phyloP scores from a whole-genome alignment of 2,113 vertebrate species.

The Equus przewalskii region DNA sequence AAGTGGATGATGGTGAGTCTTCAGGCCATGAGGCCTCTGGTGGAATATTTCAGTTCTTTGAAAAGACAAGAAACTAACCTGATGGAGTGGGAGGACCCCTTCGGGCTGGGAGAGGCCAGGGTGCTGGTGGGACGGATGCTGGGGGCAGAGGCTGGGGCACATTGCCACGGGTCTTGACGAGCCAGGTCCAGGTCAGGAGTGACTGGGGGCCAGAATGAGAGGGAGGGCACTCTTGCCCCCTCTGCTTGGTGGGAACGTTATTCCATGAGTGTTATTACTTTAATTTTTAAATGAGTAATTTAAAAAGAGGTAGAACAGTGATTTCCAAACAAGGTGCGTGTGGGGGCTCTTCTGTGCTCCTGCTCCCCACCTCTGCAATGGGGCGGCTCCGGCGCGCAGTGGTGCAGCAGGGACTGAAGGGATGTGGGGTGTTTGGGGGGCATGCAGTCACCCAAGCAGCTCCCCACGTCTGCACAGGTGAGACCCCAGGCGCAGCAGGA shows the following conservation, averaged over 20 bases:
- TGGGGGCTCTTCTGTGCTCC: neutral
- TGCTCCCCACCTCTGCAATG: neutral
- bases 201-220: neutral
- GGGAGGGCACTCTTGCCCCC: no score
- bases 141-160: neutral
- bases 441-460: neutral
- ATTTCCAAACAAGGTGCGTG: neutral
- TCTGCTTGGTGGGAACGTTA: neutral
- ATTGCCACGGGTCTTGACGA: rapidly evolving
- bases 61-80: neutral
- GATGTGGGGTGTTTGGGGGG: neutral
- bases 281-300: neutral
- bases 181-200: neutral
- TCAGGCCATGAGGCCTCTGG: neutral
- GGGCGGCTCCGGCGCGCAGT: neutral
- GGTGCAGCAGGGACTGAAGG: neutral
- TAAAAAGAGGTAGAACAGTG: neutral
- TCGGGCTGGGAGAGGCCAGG: neutral
- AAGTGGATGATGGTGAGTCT: slow-evolving; percentile 5
- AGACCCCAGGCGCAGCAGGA: neutral
- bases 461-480: neutral
- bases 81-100: neutral
- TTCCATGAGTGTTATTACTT: neutral
- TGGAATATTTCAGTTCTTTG: neutral
- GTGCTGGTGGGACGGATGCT: no score